A percentile compares a stretch with the other conserved stretches of the same genome.
These are phyloP conservation scores for Belonocnema kinseyi DNA, from an alignment of 1,140 invertebrate genomes.

Conservation along the genomic window DNA sequence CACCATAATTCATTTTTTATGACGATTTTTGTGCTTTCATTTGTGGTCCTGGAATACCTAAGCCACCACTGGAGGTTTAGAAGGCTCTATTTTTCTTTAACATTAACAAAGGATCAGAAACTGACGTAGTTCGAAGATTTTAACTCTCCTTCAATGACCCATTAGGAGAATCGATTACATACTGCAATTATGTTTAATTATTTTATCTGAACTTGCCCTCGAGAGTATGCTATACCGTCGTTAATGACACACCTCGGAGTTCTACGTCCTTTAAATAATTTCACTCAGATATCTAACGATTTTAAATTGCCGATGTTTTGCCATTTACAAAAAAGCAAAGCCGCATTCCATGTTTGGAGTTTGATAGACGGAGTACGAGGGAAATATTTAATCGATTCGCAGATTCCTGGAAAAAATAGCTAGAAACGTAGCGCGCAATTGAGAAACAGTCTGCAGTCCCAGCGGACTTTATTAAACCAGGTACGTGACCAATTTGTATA, in stretches of 20 bases:
- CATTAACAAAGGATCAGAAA: neutral
- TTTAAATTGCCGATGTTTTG: neutral
- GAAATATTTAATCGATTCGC: conserved; percentile 14
- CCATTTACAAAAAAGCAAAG: conserved; percentile 8
- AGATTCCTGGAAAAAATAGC: conserved; percentile 42
- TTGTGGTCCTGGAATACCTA: conserved; percentile 26
- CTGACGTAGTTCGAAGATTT: neutral
- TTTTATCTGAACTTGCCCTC: neutral
- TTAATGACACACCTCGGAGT: conserved; percentile 22
- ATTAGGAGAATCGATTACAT: too few species aligned
- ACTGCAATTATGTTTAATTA: neutral
- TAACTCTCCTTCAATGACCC: too few species aligned
- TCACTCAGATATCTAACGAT: neutral
- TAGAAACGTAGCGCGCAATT: conserved; percentile 22
- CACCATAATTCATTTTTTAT: conserved; percentile 54
- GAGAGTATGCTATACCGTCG: neutral
- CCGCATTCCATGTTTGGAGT: conserved; percentile 15
- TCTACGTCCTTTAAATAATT: conserved; percentile 20
- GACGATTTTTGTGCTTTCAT: conserved; percentile 34
- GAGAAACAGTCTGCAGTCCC: conserved; percentile 30
- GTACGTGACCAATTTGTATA: conserved; percentile 34
- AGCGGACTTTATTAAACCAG: conserved; percentile 50
- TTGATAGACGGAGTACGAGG: conserved; percentile 22
- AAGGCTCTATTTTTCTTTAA: conserved; percentile 16
- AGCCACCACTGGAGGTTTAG: conserved; percentile 8